Conservation (phyloP, 2,113 vertebrate genomes). For the Mormoops blainvillei region DNA sequence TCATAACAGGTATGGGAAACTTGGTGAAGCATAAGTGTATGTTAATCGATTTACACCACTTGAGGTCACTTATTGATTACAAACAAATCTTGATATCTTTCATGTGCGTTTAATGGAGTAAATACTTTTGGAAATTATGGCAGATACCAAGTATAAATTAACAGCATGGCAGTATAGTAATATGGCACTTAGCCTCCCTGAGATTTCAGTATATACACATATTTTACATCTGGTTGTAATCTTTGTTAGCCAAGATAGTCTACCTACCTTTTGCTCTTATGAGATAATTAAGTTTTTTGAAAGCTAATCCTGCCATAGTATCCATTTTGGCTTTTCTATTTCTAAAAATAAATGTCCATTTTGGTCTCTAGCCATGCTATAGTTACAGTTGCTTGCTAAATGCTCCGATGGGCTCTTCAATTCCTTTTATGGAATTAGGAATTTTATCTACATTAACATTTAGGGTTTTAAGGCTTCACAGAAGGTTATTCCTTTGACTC, state of each 20-base stretch:
- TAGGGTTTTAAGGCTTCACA: background rate
- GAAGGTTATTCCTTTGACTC: conserved; percentile 18
- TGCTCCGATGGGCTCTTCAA: background rate
- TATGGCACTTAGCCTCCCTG: background rate
- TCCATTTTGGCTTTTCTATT: conserved; percentile 24
- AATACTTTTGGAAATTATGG: background rate
- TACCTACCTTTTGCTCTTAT: background rate
- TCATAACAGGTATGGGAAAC: background rate
- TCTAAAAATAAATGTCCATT: conserved; percentile 9
- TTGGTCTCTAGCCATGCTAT: background rate
- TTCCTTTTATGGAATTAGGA: background rate
- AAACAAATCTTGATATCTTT: conserved; percentile 30
- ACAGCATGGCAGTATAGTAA: background rate
- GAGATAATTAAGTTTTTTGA: background rate
- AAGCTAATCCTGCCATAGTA: background rate
- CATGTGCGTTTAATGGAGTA: background rate
- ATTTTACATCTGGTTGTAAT: background rate
- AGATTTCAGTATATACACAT: background rate
- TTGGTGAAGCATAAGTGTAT: background rate
- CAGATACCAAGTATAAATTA: background rate
- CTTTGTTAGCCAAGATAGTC: background rate
- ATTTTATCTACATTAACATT: background rate
- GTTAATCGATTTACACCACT: background rate
- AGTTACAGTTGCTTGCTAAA: background rate
- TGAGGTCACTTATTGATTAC: conserved; percentile 19